A percentile compares a stretch with the other conserved stretches of the same genome.
phyloP scores from a whole-genome alignment of 2,888 invertebrate genomes.

The Drosophila kambysellisi region DNA sequence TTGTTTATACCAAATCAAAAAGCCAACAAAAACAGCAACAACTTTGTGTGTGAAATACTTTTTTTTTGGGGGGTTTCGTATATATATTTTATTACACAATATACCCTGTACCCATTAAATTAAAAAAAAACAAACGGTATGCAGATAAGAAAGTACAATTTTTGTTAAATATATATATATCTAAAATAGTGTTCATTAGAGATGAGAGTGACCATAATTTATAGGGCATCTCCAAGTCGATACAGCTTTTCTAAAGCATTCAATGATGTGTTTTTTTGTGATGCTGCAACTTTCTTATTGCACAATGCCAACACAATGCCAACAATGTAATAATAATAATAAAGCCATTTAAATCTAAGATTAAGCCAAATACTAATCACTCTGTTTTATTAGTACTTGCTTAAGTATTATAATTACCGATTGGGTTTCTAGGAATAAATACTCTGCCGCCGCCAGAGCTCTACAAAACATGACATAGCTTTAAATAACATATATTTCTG shows the following conservation, averaged over 20 bases:
- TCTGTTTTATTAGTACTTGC: not conserved
- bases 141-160: not conserved
- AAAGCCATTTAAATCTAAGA: not conserved
- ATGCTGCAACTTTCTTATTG: slow-evolving; percentile 48
- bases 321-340: slow-evolving; percentile 23
- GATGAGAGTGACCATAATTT: not conserved
- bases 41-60: slow-evolving; percentile 32
- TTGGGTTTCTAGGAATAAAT: not conserved
- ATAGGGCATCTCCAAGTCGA: slow-evolving; percentile 2
- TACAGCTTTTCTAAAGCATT: not conserved
- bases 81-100: not conserved
- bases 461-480: too few relatives aligned
- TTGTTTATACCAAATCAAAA: slow-evolving; percentile 57
- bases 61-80: slow-evolving; percentile 8
- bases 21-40: slow-evolving; percentile 31
- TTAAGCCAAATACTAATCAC: not conserved
- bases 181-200: not conserved
- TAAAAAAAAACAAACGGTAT: not conserved
- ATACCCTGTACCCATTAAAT: not conserved
- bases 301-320: too few relatives aligned
- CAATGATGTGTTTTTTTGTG: slow-evolving; percentile 6
- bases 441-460: not conserved
- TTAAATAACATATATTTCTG: not conserved
- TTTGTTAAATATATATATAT: not conserved
- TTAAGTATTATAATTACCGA: not conserved